Percentiles rank a stretch among this genome's conserved stretches.
Evolutionary conservation across 1,140 invertebrate genomes (phyloP).

Genomic region (Physella acuta): DNA sequence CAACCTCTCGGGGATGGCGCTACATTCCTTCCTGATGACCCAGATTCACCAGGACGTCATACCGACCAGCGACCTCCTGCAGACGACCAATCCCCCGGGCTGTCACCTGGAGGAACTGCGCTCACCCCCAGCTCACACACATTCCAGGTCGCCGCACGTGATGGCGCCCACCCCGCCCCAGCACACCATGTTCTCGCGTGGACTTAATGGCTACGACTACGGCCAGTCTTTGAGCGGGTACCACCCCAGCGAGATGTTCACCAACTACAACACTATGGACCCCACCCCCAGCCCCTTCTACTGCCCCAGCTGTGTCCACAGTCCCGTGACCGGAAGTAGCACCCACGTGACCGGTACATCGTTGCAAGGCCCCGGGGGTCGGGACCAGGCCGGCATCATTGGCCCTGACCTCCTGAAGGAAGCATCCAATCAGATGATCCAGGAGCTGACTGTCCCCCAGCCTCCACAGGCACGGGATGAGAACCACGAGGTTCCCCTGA

Average conservation of each 20-base stretch:
- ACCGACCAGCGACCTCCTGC: neutral
- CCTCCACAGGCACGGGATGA: neutral
- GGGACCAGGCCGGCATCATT: neutral
- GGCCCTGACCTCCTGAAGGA: slow-evolving; percentile 14
- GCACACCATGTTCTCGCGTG: neutral
- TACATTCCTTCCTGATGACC: slow-evolving; percentile 15
- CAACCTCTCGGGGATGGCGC: neutral
- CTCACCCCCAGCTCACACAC: neutral
- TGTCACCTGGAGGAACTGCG: neutral
- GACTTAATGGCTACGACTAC: neutral
- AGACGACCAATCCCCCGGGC: too few relatives aligned
- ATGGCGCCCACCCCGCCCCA: neutral
- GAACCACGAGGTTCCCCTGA: slow-evolving; percentile 10
- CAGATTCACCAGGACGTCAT: neutral
- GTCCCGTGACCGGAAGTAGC: too few relatives aligned
- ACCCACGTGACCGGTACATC: too few relatives aligned
- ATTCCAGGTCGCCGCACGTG: neutral
- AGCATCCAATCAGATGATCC: neutral
- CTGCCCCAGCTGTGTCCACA: neutral
- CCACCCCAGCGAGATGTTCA: neutral
- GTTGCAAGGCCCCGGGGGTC: too few relatives aligned
- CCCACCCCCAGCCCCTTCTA: neutral
- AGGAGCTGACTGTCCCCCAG: neutral
- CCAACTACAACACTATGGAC: neutral
- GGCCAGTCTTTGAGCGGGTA: too few relatives aligned